Evolutionary conservation across 2,888 invertebrate species (phyloP).

Genomic region (Pilophorus perplexus): DNA sequence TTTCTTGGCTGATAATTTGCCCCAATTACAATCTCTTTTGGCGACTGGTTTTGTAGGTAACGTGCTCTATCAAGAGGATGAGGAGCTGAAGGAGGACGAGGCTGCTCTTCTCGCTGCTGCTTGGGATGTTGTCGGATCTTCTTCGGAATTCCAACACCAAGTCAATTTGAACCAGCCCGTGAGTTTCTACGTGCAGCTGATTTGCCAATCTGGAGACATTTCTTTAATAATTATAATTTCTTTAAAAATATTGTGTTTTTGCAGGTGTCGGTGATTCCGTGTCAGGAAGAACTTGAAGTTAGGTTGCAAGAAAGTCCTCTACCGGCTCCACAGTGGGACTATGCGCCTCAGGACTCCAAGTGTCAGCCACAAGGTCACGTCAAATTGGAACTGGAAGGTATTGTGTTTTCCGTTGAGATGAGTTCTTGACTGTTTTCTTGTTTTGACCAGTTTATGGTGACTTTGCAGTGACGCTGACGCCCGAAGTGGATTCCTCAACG

Average conservation of each 20-base stretch:
- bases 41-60: too few species aligned
- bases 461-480: constrained; percentile 62
- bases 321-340: constrained; percentile 54
- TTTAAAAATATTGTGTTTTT: background rate
- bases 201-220: background rate
- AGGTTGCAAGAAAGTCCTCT: constrained; percentile 56
- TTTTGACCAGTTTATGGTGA: too few species aligned
- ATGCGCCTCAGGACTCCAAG: constrained; percentile 49
- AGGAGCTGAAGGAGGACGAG: constrained; percentile 47
- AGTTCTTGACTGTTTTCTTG: background rate
- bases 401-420: background rate
- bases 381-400: constrained; percentile 58
- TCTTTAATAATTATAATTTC: background rate
- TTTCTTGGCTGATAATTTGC: too few species aligned
- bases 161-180: constrained; percentile 33
- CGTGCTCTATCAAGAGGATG: constrained; percentile 44
- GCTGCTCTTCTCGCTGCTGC: constrained; percentile 48
- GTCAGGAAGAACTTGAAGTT: constrained; percentile 62
- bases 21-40: too few species aligned
- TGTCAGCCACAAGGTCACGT: constrained; percentile 54
- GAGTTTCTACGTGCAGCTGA: background rate
- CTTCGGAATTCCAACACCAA: constrained; percentile 52
- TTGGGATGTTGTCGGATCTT: constrained; percentile 57
- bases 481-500: constrained; percentile 57
- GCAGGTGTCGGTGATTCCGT: constrained; percentile 54